Base-by-base conservation (phyloP, 2,888 invertebrate species). In the Ecdyonurus torrentis region DNA sequence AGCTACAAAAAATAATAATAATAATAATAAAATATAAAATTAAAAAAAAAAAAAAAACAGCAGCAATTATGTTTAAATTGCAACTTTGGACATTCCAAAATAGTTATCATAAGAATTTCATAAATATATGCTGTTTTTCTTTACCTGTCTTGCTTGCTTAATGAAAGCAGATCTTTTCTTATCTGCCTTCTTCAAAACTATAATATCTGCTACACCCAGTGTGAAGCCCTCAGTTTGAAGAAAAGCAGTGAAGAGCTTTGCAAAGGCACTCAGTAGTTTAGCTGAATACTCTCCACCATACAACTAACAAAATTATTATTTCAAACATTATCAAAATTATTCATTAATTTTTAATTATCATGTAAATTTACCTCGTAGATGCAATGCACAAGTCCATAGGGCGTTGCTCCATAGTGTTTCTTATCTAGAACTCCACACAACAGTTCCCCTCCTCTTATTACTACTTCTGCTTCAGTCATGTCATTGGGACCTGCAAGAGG, bases 371-470 rank as follows among this genome's bases (percentile, higher is more conserved):
- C 82, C 76, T 95, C 99, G 75, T 90, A 94, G 76, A 95, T 86
- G 71, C 91, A 90, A 74, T 99, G 99, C 20, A 97, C 85, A 25
- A 99, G 81, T 68, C 98, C 93, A 73, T 88, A 97, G 0, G 91
- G 87, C 0, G 97, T 95, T 1, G 97, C 90, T 18, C 99, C 99
- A 72, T 91, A 94, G 72, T 98, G 97, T 10, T 87, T 89, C 77
- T 99, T 99, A 75, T 99, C 99, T 63, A 99, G 78, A 58, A 97
- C 86, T 3, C 99, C 99, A 67, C 83, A 83, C 2, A 98, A 73
- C 52, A 99, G 79, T 75, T 98, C 90, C 7, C 98, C 96, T 55
- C 85, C 79, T 61, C 88, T 79, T 64, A 97, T 90, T 2, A 97
- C 78, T 15, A 99, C 94, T 76, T 91, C 86, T 63, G 91, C 89